Conservation (phyloP, 2,113 vertebrate genomes). For the Sitta europaea region DNA sequence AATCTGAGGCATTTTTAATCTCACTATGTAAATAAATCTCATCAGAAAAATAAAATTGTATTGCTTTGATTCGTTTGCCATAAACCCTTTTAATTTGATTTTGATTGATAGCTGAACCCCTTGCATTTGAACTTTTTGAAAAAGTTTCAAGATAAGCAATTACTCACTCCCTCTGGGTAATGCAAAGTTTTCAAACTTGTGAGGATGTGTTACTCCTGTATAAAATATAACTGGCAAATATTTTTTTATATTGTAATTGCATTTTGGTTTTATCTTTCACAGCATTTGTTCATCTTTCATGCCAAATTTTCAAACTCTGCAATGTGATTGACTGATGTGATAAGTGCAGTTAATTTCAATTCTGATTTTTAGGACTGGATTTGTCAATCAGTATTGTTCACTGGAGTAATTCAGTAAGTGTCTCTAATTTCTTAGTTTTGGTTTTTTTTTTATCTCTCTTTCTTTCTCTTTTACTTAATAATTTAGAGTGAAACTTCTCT, state of each 20-base stretch:
- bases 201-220: constrained; percentile 34
- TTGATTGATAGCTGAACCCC: not conserved
- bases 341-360: constrained; percentile 68
- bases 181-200: not conserved
- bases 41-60: constrained; percentile 10
- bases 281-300: constrained; percentile 57
- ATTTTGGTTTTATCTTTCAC: constrained; percentile 50
- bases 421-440: constrained; percentile 35
- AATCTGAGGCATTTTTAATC: constrained; percentile 26
- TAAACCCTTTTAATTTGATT: constrained; percentile 19
- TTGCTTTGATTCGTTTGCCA: constrained; percentile 5
- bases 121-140: not conserved
- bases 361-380: constrained; percentile 59
- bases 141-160: not conserved
- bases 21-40: constrained; percentile 45
- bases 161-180: not conserved
- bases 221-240: constrained; percentile 67
- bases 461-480: not conserved
- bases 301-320: constrained; percentile 51
- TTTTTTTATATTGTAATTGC: constrained; percentile 62
- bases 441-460: not conserved
- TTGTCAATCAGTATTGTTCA: constrained; percentile 68
- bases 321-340: constrained; percentile 56
- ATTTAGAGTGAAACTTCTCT: not conserved
- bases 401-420: constrained; percentile 38